Evolutionary conservation across 2,113 vertebrate genomes (phyloP).

Genomic region (Petrocephalus microphthalmus): DNA sequence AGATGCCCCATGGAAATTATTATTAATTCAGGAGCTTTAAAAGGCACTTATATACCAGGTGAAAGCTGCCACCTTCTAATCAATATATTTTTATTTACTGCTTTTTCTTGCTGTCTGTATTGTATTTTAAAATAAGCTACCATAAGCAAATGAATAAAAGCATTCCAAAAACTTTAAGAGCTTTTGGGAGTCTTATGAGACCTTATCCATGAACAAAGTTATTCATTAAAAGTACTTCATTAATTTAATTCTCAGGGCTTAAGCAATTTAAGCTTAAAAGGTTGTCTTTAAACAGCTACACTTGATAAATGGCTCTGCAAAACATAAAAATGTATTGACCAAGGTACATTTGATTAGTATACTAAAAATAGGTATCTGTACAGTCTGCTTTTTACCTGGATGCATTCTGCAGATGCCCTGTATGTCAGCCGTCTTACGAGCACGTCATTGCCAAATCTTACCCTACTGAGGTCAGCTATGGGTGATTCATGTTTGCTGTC

Average conservation of each 20-base stretch:
- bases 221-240: conserved; percentile 25
- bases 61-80: background rate
- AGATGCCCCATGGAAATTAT: too few relatives aligned
- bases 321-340: conserved; percentile 57
- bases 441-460: conserved; percentile 4
- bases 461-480: background rate
- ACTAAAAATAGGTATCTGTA: conserved; percentile 16
- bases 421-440: conserved; percentile 42
- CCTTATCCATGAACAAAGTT: conserved; percentile 6
- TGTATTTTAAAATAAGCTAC: conserved; percentile 3
- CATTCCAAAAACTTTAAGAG: background rate
- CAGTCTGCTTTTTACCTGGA: conserved; percentile 34
- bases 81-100: conserved; percentile 11
- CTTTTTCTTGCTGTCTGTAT: background rate
- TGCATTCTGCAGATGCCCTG: conserved; percentile 43
- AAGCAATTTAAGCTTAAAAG: conserved; percentile 43
- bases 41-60: conserved; percentile 2
- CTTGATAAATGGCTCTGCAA: conserved; percentile 63
- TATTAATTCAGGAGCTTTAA: conserved; percentile 6
- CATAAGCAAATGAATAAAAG: background rate
- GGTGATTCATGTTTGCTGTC: conserved; percentile 16
- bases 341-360: conserved; percentile 51
- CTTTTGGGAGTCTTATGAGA: background rate
- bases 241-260: conserved; percentile 17
- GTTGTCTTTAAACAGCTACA: conserved; percentile 29